phyloP scores from a whole-genome alignment of 1,140 invertebrate genomes.

The Drosophila athabasca region DNA sequence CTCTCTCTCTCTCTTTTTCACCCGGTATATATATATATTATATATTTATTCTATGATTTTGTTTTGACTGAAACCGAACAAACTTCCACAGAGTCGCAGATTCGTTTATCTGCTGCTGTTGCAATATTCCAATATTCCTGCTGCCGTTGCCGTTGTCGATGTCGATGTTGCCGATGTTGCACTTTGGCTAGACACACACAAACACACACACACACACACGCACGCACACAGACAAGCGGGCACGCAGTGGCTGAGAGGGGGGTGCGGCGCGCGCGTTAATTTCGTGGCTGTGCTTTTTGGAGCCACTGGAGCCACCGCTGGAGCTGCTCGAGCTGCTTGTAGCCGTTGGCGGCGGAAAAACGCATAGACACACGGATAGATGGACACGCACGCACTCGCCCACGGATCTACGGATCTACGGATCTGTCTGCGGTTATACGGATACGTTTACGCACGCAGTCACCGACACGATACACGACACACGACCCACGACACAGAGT shows the following conservation, averaged over 20 bases:
- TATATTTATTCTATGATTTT: constrained; percentile 44
- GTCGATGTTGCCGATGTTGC: constrained; percentile 12
- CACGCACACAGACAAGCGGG: not conserved
- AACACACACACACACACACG: constrained; percentile 34
- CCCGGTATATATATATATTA: constrained; percentile 22
- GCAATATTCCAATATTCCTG: constrained; percentile 53
- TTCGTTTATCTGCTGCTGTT: constrained; percentile 52
- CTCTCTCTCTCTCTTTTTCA: constrained; percentile 9
- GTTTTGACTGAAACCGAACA: constrained; percentile 69
- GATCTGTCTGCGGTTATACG: not conserved
- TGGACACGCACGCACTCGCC: constrained; percentile 39
- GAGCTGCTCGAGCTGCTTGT: constrained; percentile 8
- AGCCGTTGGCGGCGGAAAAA: constrained; percentile 21
- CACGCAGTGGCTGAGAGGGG: not conserved
- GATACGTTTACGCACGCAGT: constrained; percentile 21
- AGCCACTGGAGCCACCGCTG: not conserved
- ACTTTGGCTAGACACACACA: constrained; percentile 15
- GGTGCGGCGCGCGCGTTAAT: constrained; percentile 5
- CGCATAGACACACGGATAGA: constrained; percentile 37
- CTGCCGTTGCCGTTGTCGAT: constrained; percentile 8
- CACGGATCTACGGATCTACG: constrained; percentile 21
- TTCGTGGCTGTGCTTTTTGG: constrained; percentile 7
- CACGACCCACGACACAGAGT: not conserved
- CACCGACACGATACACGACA: too few relatives aligned
- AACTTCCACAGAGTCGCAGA: constrained; percentile 37